Conservation (phyloP, 2,797 vertebrate species). For the Antrozous pallidus region DNA sequence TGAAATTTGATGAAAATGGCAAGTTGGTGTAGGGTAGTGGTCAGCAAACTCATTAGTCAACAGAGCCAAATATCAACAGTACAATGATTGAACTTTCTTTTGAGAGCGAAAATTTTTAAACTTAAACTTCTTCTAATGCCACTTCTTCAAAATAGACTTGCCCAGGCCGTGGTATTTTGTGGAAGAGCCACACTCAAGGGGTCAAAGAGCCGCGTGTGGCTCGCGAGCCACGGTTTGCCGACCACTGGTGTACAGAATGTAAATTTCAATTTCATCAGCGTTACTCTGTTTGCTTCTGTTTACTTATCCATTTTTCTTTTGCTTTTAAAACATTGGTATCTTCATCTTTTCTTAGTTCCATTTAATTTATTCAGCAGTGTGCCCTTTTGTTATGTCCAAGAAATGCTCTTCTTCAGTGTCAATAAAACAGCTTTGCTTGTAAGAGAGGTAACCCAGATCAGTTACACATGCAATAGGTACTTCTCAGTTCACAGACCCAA, state of each 20-base stretch:
- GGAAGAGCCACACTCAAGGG: too few relatives aligned
- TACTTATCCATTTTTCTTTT: neutral
- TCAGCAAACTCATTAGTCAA: too few relatives aligned
- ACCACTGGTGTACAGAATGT: neutral
- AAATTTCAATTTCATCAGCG: neutral
- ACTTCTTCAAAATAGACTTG: too few relatives aligned
- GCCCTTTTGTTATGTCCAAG: neutral
- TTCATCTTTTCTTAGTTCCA: slow-evolving; percentile 10
- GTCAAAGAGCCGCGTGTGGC: too few relatives aligned
- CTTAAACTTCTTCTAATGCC: too few relatives aligned
- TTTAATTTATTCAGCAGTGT: slow-evolving; percentile 11
- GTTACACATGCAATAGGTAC: neutral
- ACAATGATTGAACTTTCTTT: too few relatives aligned
- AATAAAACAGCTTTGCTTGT: neutral
- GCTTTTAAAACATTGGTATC: neutral
- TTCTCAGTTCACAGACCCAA: neutral
- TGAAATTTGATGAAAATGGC: slow-evolving; percentile 29
- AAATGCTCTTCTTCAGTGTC: slow-evolving; percentile 23
- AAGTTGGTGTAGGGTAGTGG: neutral
- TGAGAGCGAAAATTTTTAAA: too few relatives aligned
- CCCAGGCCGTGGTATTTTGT: too few relatives aligned
- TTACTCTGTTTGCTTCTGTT: neutral
- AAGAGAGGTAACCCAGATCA: neutral
- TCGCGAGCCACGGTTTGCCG: too few relatives aligned
- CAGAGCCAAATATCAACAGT: too few relatives aligned